Percentiles rank a stretch among this genome's conserved stretches.
Conservation (phyloP, 2,888 invertebrate species). For the Urechis unicinctus region DNA sequence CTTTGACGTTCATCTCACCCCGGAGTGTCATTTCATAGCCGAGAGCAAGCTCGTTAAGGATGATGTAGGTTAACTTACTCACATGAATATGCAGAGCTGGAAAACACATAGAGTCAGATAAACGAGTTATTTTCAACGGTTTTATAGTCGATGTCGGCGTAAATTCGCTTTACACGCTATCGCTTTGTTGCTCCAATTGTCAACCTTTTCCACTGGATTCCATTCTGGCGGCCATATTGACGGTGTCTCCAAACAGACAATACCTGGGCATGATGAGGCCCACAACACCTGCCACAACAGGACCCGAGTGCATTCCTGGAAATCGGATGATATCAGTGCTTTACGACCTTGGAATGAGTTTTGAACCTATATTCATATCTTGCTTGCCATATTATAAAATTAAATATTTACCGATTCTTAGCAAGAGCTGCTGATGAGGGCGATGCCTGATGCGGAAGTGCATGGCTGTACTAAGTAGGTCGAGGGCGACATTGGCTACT, state of each 20-base stretch:
- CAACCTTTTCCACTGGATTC: constrained; percentile 30
- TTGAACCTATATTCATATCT: too few relatives aligned
- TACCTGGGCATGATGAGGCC: constrained; percentile 32
- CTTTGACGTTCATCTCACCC: constrained; percentile 23
- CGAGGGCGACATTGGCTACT: constrained; percentile 45
- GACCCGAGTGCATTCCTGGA: constrained; percentile 30
- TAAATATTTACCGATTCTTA: constrained; percentile 33
- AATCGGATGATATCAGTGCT: not conserved
- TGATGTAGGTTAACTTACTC: constrained; percentile 15
- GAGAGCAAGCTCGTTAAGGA: constrained; percentile 10
- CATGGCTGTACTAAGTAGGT: constrained; percentile 44
- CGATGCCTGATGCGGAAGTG: constrained; percentile 48
- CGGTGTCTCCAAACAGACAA: constrained; percentile 32
- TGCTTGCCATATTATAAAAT: too few relatives aligned
- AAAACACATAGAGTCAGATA: too few relatives aligned
- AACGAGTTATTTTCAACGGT: too few relatives aligned
- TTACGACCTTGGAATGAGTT: too few relatives aligned
- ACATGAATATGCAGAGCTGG: constrained; percentile 21
- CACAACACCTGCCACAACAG: constrained; percentile 37
- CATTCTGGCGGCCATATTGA: constrained; percentile 22
- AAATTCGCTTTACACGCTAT: too few relatives aligned
- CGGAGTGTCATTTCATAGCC: constrained; percentile 13
- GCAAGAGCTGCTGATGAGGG: constrained; percentile 35
- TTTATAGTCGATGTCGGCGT: too few relatives aligned
- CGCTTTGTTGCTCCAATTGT: not conserved